Base-by-base conservation (phyloP, 2,797 vertebrate genomes). In the Decapterus maruadsi region DNA sequence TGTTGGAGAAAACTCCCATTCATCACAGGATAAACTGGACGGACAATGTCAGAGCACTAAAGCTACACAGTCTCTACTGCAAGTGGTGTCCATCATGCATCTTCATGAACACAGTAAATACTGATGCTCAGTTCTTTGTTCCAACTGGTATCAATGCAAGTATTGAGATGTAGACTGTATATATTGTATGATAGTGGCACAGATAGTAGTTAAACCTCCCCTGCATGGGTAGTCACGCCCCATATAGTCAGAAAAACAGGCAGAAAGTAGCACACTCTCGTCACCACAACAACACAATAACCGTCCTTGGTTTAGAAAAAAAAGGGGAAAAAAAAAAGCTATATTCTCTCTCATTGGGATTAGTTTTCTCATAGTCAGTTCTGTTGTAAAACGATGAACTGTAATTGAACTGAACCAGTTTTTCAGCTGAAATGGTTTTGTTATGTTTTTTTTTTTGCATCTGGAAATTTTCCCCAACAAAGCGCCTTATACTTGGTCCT, bases 401-500 rank as follows among this genome's bases (percentile, higher is more conserved):
- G 10, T 9, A 74, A 50, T 63, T 71, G 51, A 62, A 51, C 45
- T 80, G 65, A 65, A 78, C 62, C 48, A 57, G 36, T 57, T 38
- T 38, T 72, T 72, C 26, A 16, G 34, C n/a, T 46, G 61, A 61
- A 72, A 20, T 38, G 29, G 26, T 10, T 66, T 40, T 46, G 36
- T 56, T 46, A 59, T 36, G 2, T 70, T 72, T 72, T 26, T 26
- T 26, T 26, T 26, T 26, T 26, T 26, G 31, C 63, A 80, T 80
- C 34, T 51, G 61, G 57, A 86, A 55, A 78, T 78, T 48, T 77
- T 77, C 81, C 83, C 73, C 7, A 84, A 84, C 85, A 83, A 93
- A 93, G 90, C 92, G 91, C 92, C 93, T 94, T 93, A 92, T 68
- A 72, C 77, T 78, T 62, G 55, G 55, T 83, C 89, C 87, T 82